phyloP scores from a whole-genome alignment of 2,888 invertebrate species.

The Rotaria magnacalcarata region DNA sequence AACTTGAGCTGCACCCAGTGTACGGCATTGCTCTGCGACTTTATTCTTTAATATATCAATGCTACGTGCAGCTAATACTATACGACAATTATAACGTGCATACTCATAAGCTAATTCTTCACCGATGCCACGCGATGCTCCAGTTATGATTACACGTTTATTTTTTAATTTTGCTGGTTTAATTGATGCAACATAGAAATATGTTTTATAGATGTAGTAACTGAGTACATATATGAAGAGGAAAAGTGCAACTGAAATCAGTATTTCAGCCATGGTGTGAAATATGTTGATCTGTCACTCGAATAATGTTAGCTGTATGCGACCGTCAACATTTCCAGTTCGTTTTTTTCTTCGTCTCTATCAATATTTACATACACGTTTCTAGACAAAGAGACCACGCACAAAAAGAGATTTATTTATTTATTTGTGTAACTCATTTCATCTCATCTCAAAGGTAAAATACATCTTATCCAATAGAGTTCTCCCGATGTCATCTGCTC shows the following conservation, averaged over 20 bases:
- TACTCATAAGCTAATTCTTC: conserved; percentile 57
- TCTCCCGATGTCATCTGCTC: background rate
- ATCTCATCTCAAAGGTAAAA: too few species aligned
- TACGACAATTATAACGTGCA: conserved; percentile 52
- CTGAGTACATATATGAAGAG: background rate
- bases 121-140: conserved; percentile 56
- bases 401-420: too few species aligned
- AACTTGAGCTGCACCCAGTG: conserved; percentile 48
- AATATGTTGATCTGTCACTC: background rate
- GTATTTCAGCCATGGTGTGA: background rate
- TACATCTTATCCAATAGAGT: too few species aligned
- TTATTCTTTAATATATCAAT: conserved; percentile 51
- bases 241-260: background rate
- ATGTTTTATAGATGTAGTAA: background rate
- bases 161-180: conserved; percentile 49
- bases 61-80: conserved; percentile 53
- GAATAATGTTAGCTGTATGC: too few species aligned
- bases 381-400: too few species aligned
- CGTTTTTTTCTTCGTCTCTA: too few species aligned
- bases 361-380: too few species aligned
- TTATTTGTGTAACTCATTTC: too few species aligned
- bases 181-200: background rate
- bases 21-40: conserved; percentile 50
- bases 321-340: too few species aligned
- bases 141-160: conserved; percentile 55